Conservation (phyloP, 2,797 vertebrate genomes). For the Premnoplex brunnescens region DNA sequence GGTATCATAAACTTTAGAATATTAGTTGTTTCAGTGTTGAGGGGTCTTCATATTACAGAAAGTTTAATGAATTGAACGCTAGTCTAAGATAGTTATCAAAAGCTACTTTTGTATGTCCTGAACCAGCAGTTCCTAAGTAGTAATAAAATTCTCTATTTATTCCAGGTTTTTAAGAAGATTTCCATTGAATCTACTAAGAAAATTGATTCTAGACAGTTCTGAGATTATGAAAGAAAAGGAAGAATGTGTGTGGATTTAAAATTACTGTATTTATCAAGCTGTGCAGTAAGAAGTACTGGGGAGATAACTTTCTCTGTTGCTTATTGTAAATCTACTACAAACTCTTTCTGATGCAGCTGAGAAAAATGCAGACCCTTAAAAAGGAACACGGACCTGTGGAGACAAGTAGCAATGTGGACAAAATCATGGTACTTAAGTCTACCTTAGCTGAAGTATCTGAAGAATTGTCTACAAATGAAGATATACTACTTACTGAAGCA, state of each 20-base stretch:
- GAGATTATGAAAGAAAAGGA: slow-evolving; percentile 42
- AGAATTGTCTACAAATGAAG: slow-evolving; percentile 79
- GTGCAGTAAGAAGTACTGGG: slow-evolving; percentile 23
- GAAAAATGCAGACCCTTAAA: slow-evolving; percentile 92
- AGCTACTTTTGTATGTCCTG: not conserved
- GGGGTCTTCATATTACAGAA: not conserved
- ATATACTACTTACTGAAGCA: slow-evolving; percentile 79
- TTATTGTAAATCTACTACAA: slow-evolving; percentile 3
- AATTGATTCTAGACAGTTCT: not conserved
- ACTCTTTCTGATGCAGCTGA: slow-evolving; percentile 78
- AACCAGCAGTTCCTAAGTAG: not conserved
- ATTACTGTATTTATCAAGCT: slow-evolving; percentile 9
- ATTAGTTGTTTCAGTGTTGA: not conserved
- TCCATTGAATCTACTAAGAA: not conserved
- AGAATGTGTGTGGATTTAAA: slow-evolving; percentile 65
- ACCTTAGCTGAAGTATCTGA: slow-evolving; percentile 80
- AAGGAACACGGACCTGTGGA: slow-evolving; percentile 83
- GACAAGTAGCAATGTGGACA: slow-evolving; percentile 78
- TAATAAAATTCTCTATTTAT: slow-evolving; percentile 22
- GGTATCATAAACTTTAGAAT: not conserved
- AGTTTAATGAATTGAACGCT: not conserved
- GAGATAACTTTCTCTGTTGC: slow-evolving; percentile 12
- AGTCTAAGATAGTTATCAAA: not conserved
- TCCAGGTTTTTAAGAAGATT: slow-evolving; percentile 59
- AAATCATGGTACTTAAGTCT: slow-evolving; percentile 82